phyloP scores from a whole-genome alignment of 2,797 vertebrate genomes.

The Sylvilagus floridanus region DNA sequence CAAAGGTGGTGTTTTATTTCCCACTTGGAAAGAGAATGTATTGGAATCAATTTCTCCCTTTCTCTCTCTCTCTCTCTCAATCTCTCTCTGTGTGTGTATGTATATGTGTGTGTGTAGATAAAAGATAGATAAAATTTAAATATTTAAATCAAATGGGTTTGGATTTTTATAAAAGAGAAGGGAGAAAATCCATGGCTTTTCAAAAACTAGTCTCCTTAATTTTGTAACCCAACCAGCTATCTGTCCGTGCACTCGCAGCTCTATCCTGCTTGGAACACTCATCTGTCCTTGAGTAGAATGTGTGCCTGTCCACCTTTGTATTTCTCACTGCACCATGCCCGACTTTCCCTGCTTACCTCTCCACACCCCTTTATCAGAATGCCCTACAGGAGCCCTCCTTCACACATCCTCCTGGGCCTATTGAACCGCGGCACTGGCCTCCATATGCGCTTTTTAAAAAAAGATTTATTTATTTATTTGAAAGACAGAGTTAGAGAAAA shows the following conservation, averaged over 20 bases:
- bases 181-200: background rate
- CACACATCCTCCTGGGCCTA: background rate
- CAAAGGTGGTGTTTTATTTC: conserved; percentile 43
- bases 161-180: background rate
- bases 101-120: too few relatives aligned
- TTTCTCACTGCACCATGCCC: background rate
- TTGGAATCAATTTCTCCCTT: background rate
- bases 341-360: background rate
- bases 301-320: too few relatives aligned
- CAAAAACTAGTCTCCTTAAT: background rate
- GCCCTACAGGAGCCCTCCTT: background rate
- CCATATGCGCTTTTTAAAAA: background rate
- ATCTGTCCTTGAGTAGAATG: background rate
- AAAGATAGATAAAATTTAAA: too few relatives aligned
- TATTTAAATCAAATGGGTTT: background rate
- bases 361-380: background rate
- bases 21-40: background rate
- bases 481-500: too few relatives aligned
- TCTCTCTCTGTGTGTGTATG: too few relatives aligned
- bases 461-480: too few relatives aligned
- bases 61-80: too few relatives aligned
- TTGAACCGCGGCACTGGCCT: background rate
- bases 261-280: background rate
- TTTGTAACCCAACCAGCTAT: background rate
- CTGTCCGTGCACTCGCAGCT: background rate